Evolutionary conservation across 2,113 vertebrate genomes (phyloP).

Genomic region (Azemiops feae): DNA sequence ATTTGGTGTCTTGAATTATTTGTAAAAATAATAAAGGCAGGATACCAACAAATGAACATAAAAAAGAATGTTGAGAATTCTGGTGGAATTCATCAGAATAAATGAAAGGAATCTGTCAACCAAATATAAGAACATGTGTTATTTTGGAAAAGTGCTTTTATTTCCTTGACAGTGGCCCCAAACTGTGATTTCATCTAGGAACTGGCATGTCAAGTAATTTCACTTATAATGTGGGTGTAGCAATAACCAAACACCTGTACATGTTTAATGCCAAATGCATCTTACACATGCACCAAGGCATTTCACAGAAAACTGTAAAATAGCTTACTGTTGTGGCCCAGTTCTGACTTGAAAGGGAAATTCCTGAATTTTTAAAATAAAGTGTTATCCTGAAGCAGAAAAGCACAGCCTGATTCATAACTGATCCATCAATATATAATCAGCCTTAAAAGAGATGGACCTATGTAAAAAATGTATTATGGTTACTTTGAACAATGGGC

Average conservation of each 20-base stretch:
- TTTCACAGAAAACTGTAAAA: conserved; percentile 42
- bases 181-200: conserved; percentile 62
- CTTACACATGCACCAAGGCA: conserved; percentile 53
- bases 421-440: conserved; percentile 30
- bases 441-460: conserved; percentile 34
- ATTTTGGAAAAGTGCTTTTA: background rate
- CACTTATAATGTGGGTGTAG: conserved; percentile 56
- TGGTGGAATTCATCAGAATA: background rate
- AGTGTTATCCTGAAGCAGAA: conserved; percentile 17
- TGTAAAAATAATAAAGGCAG: background rate
- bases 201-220: conserved; percentile 40
- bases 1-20: background rate
- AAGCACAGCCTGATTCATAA: conserved; percentile 33
- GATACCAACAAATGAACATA: background rate
- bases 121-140: background rate
- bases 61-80: background rate
- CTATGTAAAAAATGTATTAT: background rate
- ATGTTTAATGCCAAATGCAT: conserved; percentile 51
- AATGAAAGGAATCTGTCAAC: background rate
- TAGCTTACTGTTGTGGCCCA: conserved; percentile 23
- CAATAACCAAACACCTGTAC: background rate
- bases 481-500: background rate
- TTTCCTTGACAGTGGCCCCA: conserved; percentile 29
- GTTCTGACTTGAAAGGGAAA: conserved; percentile 25
- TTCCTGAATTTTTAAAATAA: conserved; percentile 43